Evolutionary conservation across 2,888 invertebrate genomes (phyloP), one percentile per base, ranked within the genome.

Genomic region (Liopterus haemorrhoidalis): DNA sequence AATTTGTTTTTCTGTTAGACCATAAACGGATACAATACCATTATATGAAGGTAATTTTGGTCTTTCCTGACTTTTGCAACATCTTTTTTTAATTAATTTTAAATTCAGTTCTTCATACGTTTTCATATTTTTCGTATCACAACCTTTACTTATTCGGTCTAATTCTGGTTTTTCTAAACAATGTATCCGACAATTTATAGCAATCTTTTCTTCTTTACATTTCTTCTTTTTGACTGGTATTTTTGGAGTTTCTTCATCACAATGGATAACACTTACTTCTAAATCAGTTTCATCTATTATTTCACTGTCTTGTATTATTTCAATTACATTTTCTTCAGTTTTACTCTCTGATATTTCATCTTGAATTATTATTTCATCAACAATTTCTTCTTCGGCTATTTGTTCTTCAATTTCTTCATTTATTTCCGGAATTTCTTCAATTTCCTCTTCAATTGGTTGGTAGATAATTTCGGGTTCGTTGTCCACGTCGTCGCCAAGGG

Each of bases 11-110:
- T 65, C 67, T 32, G 66, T 73, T 28, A 75, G 54, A 0, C 75
- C 75, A 51, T 75, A 75, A 56, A 75, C 74, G 1, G 75, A 75
- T 47, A 70, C 59, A 44, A 68, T 67, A 2, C 75, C 75, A 2
- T 69, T 70, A 47, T 75, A 75, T 24, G 65, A 62, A 3, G 75
- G 75, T 19, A 75, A 54, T 54, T 65, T 64, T 25, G 61, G 53
- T 16, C 68, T 68, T 51, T 71, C 69, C 38, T 63, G 61, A 39
- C 33, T 45, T n/a, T 38, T 31, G 49, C 68, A 68, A 47, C 68
- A 68, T 52, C 63, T 60, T 38, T 65, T 52, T 44, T 60, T 57
- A 31, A 60, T 58, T n/a, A 68, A 49, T 46, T 65, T 66, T 22
- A 68, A 54, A 4, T 63, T 58, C 2, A 67, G 68, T n/a, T n/a